Evolutionary conservation across 2,113 vertebrate genomes (phyloP), one percentile per base, ranked within the genome.

Genomic region (Damaliscus lunatus): DNA sequence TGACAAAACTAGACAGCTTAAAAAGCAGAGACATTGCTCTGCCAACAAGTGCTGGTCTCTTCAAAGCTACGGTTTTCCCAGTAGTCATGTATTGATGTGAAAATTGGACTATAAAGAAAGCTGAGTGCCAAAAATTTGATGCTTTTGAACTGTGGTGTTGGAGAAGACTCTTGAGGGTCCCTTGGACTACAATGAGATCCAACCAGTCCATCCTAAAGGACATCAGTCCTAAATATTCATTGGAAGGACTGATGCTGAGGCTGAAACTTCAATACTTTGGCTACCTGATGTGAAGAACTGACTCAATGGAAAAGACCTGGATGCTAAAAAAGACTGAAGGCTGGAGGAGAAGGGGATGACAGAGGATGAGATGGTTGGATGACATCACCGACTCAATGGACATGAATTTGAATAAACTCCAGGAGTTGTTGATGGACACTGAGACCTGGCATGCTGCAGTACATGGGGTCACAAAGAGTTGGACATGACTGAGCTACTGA

Each of bases 1-100:
- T 71, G 64, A 36, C 4, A 0, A 36, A 21, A 36, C 17, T 21
- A 71, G n/a, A 71, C 4, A 36, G 64, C 64, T 71, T 71, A 21
- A 67, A 36, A 67, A 36, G 64, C 64, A 21, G 17, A 36, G n/a
- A 71, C 17, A 11, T 11, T 71, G 17, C 17, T 67, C 21, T 71
- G 9, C 9, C 17, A 71, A 71, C 2, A 36, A 3, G 5, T 21
- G n/a, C 21, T 36, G 9, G n/a, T 71, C n/a, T 71, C 1, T 0
- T 36, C 17, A 71, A 3, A 21, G 64, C 17, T 71, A 71, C 19
- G 0, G 4, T 11, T 11, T 71, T 71, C 4, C 64, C 17, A 71
- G 17, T 71, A 21, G n/a, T 36, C n/a, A 71, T 8, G 17, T 67
- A 67, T 9, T 19, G 64, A 71, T 71, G 9, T 21, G 64, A 71